Base-by-base conservation (phyloP, 2,888 invertebrate species). In the Molanna angustata region DNA sequence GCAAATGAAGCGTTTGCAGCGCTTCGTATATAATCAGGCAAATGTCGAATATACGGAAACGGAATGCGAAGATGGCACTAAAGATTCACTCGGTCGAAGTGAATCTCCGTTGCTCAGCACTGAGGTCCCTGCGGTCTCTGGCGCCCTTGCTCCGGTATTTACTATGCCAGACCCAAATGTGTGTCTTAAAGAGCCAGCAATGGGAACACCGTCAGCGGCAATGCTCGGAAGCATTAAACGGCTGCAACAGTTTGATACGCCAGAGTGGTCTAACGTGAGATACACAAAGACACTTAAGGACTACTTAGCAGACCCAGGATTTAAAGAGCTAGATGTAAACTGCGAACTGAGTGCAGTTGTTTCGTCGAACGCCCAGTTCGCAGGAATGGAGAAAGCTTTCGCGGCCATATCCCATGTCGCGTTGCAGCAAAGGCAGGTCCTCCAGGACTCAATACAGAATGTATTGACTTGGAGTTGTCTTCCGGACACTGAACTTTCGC, bases 81-180 rank as follows among this genome's bases (percentile, higher is more conserved):
- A n/a, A n/a, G n/a, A n/a, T n/a, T n/a, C n/a, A n/a, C n/a, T n/a
- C n/a, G n/a, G n/a, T n/a, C n/a, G n/a, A n/a, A n/a, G n/a, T n/a
- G n/a, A 35, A 35, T n/a, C 35, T 4, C 35, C 6, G 13, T 11
- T 4, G 4, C 27, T 27, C 11, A 6, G 11, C 7, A 7, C 11
- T 7, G 27, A 27, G 11, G n/a, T n/a, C n/a, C n/a, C n/a, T n/a
- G n/a, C n/a, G n/a, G n/a, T n/a, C n/a, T n/a, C n/a, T n/a, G 35
- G 35, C 35, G 13, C 9, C 35, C 4, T 35, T 4, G 9, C 35
- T 22, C 6, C 7, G 20, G 4, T 22, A n/a, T 43, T 43, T 17
- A n/a, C 20, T 2, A 22, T 43, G 22, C 43, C 43, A 11, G 43
- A 13, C 16, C 43, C 43, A n/a, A 14, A 21, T n/a, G 43, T 43